phyloP scores from a whole-genome alignment of 2,888 invertebrate genomes.

The Thumatha senex region DNA sequence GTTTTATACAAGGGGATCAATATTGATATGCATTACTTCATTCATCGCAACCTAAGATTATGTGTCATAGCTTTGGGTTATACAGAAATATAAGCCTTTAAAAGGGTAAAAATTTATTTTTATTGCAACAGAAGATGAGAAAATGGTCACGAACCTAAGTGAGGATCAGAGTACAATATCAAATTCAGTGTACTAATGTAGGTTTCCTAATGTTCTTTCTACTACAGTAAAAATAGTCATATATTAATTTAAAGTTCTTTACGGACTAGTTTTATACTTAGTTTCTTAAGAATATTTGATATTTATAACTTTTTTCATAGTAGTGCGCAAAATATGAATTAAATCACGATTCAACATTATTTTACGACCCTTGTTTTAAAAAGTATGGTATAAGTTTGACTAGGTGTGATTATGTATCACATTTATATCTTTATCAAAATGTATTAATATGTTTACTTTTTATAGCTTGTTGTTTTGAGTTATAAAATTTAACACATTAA shows the following conservation, averaged over 20 bases:
- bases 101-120: not conserved
- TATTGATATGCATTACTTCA: constrained; percentile 31
- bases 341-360: too few species aligned
- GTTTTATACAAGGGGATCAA: constrained; percentile 4
- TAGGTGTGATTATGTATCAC: too few species aligned
- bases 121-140: not conserved
- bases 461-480: too few species aligned
- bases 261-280: too few species aligned
- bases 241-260: too few species aligned
- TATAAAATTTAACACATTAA: too few species aligned
- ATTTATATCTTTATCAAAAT: too few species aligned
- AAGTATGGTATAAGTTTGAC: too few species aligned
- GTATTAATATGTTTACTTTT: too few species aligned
- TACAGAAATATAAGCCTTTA: not conserved
- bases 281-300: not conserved
- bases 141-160: not conserved
- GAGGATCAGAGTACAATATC: not conserved
- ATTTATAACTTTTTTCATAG: too few species aligned
- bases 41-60: constrained; percentile 10
- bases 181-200: not conserved
- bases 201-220: not conserved
- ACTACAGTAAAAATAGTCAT: not conserved
- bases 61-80: constrained; percentile 4
- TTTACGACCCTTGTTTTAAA: too few species aligned
- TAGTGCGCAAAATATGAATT: too few species aligned